A percentile compares a stretch with the other conserved stretches of the same genome.
Conservation (phyloP, 1,140 invertebrate species). For the Macrobrachium nipponense region DNA sequence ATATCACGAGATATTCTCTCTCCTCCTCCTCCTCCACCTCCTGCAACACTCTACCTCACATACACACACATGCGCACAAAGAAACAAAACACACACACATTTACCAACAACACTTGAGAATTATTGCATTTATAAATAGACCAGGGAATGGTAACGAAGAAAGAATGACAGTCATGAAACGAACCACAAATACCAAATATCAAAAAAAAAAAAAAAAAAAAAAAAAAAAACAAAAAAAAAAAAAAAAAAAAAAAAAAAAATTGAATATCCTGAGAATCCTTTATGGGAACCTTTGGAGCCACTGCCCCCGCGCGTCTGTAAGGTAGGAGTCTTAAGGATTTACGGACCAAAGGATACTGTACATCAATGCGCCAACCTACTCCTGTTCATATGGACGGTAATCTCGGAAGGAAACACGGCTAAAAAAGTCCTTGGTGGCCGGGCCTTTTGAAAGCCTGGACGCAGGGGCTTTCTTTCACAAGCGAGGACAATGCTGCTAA, state of each 20-base stretch:
- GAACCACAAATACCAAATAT: background rate
- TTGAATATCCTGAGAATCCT: background rate
- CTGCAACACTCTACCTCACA: background rate
- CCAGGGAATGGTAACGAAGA: no score
- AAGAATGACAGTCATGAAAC: background rate
- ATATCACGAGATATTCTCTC: no score
- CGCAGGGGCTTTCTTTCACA: slow-evolving; percentile 8
- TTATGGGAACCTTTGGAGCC: background rate
- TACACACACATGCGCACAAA: slow-evolving; percentile 4
- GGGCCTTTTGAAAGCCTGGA: background rate
- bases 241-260: slow-evolving; percentile 21
- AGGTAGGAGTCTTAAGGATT: slow-evolving; percentile 5
- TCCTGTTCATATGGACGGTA: background rate
- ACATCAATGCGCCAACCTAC: slow-evolving; percentile 13
- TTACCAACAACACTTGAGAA: no score
- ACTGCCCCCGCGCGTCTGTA: background rate
- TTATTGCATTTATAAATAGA: no score
- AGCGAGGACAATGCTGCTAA: slow-evolving; percentile 31
- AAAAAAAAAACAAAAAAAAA: slow-evolving; percentile 33
- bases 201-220: slow-evolving; percentile 20
- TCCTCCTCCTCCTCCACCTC: no score
- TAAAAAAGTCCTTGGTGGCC: no score
- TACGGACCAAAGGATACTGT: background rate
- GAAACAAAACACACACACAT: background rate
- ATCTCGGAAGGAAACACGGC: background rate